These are phyloP conservation scores for Cavia porcellus DNA, from an alignment of 2,113 vertebrate species.

Conservation along the genomic window DNA sequence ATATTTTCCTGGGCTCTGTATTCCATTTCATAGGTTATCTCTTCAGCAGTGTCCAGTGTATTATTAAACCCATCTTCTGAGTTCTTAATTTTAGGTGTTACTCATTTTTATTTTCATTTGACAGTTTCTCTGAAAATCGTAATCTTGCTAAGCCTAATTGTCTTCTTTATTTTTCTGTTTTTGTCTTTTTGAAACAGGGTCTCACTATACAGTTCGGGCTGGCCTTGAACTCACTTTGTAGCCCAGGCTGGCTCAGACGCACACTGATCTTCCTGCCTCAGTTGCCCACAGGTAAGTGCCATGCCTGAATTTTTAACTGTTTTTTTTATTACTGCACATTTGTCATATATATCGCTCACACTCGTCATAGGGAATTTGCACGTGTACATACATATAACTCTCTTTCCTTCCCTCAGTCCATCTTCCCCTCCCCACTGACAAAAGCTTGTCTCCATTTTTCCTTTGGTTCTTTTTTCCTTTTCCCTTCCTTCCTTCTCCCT, in stretches of 20 bases:
- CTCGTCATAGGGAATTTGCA: not conserved
- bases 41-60: constrained; percentile 31
- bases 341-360: not conserved
- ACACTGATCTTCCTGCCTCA: no score
- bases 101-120: constrained; percentile 23
- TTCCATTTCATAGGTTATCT: constrained; percentile 31
- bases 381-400: not conserved
- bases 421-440: not conserved
- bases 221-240: no score
- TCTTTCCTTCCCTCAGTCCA: not conserved
- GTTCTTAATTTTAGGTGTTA: constrained; percentile 45
- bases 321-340: not conserved
- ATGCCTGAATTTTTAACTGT: no score
- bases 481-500: not conserved
- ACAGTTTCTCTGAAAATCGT: constrained; percentile 39
- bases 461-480: not conserved
- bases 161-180: not conserved
- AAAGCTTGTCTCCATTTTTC: not conserved
- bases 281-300: no score
- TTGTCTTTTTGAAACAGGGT: no score
- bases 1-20: constrained; percentile 25
- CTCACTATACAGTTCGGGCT: no score
- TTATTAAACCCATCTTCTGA: not conserved
- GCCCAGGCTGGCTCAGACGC: no score
- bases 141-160: constrained; percentile 41